phyloP scores from a whole-genome alignment of 2,888 invertebrate species.

The Patella depressa region DNA sequence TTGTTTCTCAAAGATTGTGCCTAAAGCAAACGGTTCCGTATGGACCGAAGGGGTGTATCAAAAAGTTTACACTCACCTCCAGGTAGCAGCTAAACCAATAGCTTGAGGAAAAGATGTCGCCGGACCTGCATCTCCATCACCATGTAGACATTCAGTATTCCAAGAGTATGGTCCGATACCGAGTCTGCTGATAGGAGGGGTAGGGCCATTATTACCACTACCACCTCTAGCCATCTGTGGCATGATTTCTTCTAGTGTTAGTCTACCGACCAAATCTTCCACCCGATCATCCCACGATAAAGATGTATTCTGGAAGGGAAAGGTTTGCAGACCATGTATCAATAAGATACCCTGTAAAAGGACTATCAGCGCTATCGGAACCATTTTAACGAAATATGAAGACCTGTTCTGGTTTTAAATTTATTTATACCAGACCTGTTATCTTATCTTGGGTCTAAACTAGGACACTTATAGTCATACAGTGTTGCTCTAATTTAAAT shows the following conservation, averaged over 20 bases:
- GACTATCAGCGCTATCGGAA: no score
- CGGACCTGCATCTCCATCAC: background rate
- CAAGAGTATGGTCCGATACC: background rate
- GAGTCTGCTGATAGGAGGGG: background rate
- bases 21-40: no score
- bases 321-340: background rate
- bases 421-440: no score
- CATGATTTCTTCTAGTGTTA: background rate
- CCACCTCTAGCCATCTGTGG: background rate
- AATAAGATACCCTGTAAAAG: no score
- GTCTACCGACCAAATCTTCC: background rate
- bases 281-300: slow-evolving; percentile 2
- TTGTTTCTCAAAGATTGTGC: no score
- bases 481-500: no score
- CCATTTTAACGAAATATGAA: no score
- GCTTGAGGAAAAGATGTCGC: background rate
- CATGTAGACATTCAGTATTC: slow-evolving; percentile 1
- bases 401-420: no score
- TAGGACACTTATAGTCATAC: no score
- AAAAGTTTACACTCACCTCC: background rate
- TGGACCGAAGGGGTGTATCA: no score
- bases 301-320: background rate
- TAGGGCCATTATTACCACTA: background rate
- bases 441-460: no score
- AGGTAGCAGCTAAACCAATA: background rate